Evolutionary conservation across 2,113 vertebrate genomes (phyloP).

Genomic region (Zosterops japonicus): DNA sequence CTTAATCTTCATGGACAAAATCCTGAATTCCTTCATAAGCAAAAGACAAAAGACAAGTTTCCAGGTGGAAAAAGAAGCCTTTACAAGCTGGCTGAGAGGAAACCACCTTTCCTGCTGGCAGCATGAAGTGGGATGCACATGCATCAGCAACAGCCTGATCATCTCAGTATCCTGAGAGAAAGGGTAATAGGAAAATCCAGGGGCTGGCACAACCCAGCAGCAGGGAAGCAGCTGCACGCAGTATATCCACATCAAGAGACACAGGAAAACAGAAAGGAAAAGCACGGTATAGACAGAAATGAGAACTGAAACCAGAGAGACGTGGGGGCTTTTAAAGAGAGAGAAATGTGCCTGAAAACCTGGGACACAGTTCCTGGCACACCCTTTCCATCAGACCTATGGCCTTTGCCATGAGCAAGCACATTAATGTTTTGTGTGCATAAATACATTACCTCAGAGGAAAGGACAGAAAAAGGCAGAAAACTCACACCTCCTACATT

Average conservation of each 20-base stretch:
- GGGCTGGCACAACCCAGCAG: not conserved
- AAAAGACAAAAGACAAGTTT: not conserved
- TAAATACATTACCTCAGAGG: not conserved
- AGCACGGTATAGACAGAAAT: not conserved
- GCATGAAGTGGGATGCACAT: not conserved
- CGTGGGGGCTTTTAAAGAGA: not conserved
- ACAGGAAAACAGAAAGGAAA: not conserved
- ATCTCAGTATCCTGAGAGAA: not conserved
- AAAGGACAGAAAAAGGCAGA: not conserved
- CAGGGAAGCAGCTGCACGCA: not conserved
- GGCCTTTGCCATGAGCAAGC: not conserved
- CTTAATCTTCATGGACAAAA: not conserved
- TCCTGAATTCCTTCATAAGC: not conserved
- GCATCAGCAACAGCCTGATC: not conserved
- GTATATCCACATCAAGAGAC: not conserved
- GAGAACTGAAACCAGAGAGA: not conserved
- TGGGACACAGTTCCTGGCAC: not conserved
- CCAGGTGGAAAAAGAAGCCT: not conserved
- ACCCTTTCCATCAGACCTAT: not conserved
- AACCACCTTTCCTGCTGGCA: not conserved
- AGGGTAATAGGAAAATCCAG: accelerated
- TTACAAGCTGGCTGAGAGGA: not conserved
- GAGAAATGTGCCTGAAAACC: not conserved
- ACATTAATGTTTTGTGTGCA: not conserved
- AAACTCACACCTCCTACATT: not conserved